phyloP scores from a whole-genome alignment of 2,888 invertebrate species.

The Cataglyphis rosenhaueri region DNA sequence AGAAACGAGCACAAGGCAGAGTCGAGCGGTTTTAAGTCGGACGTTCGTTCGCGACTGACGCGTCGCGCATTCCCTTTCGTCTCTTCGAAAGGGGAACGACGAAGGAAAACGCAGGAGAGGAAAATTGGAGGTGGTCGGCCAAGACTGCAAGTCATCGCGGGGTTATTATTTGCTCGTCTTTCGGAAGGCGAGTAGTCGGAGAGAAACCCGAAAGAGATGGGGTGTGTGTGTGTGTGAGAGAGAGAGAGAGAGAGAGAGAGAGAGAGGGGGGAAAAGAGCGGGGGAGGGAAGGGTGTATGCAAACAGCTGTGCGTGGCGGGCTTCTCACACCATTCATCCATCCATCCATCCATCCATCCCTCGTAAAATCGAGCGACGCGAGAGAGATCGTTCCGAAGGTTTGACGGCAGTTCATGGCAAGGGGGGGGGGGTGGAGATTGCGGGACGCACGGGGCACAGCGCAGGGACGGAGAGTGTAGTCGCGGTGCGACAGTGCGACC shows the following conservation, averaged over 20 bases:
- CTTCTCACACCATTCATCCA: slow-evolving; percentile 71
- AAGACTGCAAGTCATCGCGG: slow-evolving; percentile 75
- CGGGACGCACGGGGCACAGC: slow-evolving; percentile 44
- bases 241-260: not conserved
- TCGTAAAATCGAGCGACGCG: slow-evolving; percentile 68
- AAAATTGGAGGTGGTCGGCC: slow-evolving; percentile 62
- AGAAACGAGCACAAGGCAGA: slow-evolving; percentile 7
- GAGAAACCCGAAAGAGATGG: slow-evolving; percentile 18
- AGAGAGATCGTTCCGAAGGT: slow-evolving; percentile 66
- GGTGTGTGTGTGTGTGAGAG: not conserved
- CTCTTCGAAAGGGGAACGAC: slow-evolving; percentile 19
- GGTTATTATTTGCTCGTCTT: slow-evolving; percentile 78
- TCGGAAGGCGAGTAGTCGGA: slow-evolving; percentile 56
- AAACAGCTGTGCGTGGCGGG: slow-evolving; percentile 82
- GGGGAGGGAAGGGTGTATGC: slow-evolving; percentile 73
- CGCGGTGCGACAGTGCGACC: slow-evolving; percentile 79
- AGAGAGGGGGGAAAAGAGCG: not conserved
- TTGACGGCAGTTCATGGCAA: slow-evolving; percentile 60
- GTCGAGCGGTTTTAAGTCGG: slow-evolving; percentile 29
- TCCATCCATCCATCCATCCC: slow-evolving; percentile 66
- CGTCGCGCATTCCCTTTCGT: slow-evolving; percentile 16
- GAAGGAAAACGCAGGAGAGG: slow-evolving; percentile 47
- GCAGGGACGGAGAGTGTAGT: slow-evolving; percentile 56
- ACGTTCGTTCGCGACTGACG: slow-evolving; percentile 31
- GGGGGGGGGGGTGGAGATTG: slow-evolving; percentile 60